Conservation (phyloP, 1,140 invertebrate genomes). For the Helicorthomorpha holstii region DNA sequence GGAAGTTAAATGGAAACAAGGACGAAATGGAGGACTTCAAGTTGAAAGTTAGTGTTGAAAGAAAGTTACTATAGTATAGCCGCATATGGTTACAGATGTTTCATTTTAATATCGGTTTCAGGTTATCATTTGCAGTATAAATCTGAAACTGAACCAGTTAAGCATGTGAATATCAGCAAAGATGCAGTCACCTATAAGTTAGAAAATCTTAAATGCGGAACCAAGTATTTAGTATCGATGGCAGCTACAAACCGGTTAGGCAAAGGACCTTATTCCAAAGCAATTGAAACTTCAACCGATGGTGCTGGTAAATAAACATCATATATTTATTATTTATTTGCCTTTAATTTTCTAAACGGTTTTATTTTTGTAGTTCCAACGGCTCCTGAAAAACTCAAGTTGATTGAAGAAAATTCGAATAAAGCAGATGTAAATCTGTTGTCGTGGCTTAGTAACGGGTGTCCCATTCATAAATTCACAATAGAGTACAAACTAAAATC, state of each 20-base stretch:
- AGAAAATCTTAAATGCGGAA: slow-evolving; percentile 31
- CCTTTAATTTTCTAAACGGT: background rate
- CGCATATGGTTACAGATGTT: background rate
- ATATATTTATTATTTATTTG: background rate
- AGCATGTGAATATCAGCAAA: background rate
- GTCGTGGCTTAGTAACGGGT: slow-evolving; percentile 73
- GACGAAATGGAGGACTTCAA: background rate
- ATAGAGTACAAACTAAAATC: slow-evolving; percentile 47
- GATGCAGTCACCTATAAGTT: slow-evolving; percentile 13
- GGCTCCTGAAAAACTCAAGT: background rate
- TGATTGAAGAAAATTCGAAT: slow-evolving; percentile 32
- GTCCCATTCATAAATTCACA: slow-evolving; percentile 69
- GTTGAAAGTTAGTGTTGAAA: background rate
- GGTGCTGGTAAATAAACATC: slow-evolving; percentile 1
- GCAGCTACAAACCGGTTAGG: slow-evolving; percentile 1
- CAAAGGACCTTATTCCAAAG: background rate
- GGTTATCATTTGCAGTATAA: slow-evolving; percentile 4
- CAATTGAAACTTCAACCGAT: background rate
- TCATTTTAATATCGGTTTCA: background rate
- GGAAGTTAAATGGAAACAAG: background rate
- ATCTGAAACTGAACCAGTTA: background rate
- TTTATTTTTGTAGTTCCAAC: background rate
- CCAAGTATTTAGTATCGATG: slow-evolving; percentile 5
- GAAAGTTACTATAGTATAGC: background rate
- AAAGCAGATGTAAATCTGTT: slow-evolving; percentile 72